These are phyloP conservation scores for Salvator merianae DNA, from an alignment of 2,113 vertebrate species.

Conservation along the genomic window DNA sequence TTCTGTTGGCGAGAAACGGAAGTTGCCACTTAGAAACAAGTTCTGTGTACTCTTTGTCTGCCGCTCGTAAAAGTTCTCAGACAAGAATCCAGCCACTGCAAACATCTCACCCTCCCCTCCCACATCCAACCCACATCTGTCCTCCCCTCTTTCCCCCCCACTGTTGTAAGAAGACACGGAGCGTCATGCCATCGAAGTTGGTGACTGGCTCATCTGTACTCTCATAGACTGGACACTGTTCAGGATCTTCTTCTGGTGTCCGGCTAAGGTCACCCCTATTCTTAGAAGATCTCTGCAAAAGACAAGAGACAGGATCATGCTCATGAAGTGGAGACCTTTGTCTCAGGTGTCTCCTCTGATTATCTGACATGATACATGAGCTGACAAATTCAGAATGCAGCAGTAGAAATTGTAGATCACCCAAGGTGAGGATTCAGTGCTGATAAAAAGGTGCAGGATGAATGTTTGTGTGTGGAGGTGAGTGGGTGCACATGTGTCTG, in stretches of 20 bases:
- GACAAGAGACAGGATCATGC: constrained; percentile 18
- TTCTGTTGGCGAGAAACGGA: constrained; percentile 71
- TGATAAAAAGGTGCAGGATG: neutral
- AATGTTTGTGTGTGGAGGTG: neutral
- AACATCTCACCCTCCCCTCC: constrained; percentile 61
- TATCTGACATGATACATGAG: constrained; percentile 1
- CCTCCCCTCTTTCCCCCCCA: constrained; percentile 61
- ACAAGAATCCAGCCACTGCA: constrained; percentile 49
- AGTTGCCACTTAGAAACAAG: constrained; percentile 56
- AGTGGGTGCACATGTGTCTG: neutral
- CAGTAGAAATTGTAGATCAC: neutral
- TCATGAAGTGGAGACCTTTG: neutral
- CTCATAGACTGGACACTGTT: constrained; percentile 96
- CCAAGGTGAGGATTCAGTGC: neutral
- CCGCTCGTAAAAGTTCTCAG: constrained; percentile 43
- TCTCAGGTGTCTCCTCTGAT: neutral
- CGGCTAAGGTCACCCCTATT: constrained; percentile 98
- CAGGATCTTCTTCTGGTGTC: constrained; percentile 99
- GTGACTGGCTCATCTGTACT: constrained; percentile 94
- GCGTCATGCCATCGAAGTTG: constrained; percentile 92
- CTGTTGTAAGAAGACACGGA: constrained; percentile 50
- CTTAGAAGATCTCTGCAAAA: constrained; percentile 92
- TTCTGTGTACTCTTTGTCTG: constrained; percentile 50
- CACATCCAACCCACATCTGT: constrained; percentile 46
- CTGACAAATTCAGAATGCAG: constrained; percentile 3